Percentiles rank a stretch among this genome's conserved stretches.
Conservation (phyloP, 2,113 vertebrate genomes). For the Panurus biarmicus region DNA sequence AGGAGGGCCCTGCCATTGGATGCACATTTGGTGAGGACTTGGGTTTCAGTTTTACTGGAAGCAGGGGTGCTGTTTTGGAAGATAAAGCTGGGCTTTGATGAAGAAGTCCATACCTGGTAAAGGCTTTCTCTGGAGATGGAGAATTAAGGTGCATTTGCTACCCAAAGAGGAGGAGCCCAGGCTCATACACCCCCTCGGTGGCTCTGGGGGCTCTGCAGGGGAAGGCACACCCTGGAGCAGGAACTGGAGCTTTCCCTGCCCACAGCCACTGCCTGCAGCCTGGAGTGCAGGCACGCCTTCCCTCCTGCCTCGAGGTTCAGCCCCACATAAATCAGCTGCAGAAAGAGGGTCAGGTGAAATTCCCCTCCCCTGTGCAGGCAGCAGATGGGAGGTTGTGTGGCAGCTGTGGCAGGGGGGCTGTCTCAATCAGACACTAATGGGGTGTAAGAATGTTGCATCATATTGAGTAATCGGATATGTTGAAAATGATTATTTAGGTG, state of each 20-base stretch:
- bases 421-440: background rate
- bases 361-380: background rate
- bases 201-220: background rate
- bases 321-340: background rate
- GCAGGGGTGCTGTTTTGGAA: background rate
- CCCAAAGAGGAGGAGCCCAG: background rate
- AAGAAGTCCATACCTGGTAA: background rate
- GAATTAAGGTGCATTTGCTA: background rate
- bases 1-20: background rate
- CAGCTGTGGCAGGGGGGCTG: background rate
- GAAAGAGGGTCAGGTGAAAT: background rate
- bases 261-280: background rate
- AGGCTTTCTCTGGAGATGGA: background rate
- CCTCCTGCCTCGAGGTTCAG: accelerated
- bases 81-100: background rate
- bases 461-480: constrained; percentile 22
- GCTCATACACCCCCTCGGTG: background rate
- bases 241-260: background rate
- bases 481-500: background rate
- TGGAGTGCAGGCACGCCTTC: background rate
- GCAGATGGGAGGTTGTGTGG: background rate
- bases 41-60: background rate
- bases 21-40: background rate
- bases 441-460: background rate
- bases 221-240: background rate